Percentiles rank a stretch among this genome's conserved stretches.
phyloP scores from a whole-genome alignment of 2,888 invertebrate genomes.

The Spodoptera picta region DNA sequence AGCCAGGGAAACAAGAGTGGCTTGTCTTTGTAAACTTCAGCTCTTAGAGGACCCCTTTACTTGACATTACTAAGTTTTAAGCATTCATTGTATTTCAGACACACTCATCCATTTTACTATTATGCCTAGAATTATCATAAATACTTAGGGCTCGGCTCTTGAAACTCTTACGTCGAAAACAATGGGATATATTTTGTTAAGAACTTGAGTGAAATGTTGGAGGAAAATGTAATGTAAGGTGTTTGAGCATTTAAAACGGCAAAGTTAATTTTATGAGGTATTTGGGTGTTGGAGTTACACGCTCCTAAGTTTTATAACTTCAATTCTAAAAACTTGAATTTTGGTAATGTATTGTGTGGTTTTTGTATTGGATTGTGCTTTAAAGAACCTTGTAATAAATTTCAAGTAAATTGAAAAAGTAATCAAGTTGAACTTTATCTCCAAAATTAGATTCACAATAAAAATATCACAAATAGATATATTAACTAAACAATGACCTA shows the following conservation, averaged over 20 bases:
- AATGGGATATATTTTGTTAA: constrained; percentile 46
- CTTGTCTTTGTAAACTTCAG: constrained; percentile 14
- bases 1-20: neutral
- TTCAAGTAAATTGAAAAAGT: neutral
- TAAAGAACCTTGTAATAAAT: neutral
- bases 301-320: constrained; percentile 27
- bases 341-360: neutral
- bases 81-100: constrained; percentile 58
- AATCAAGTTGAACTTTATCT: constrained; percentile 21
- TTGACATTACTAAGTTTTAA: constrained; percentile 57
- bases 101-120: constrained; percentile 43
- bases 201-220: constrained; percentile 21
- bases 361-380: neutral
- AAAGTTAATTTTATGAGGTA: constrained; percentile 32
- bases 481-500: too few species aligned
- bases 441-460: neutral
- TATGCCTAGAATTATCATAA: constrained; percentile 45
- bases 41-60: constrained; percentile 16
- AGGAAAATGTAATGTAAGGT: constrained; percentile 15
- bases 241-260: constrained; percentile 33
- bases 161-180: constrained; percentile 42
- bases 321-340: constrained; percentile 29
- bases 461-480: too few species aligned
- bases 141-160: constrained; percentile 29
- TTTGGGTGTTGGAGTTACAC: constrained; percentile 21